These are phyloP conservation scores for Megalurothrips usitatus DNA, from an alignment of 2,888 invertebrate genomes.

Conservation along the genomic window DNA sequence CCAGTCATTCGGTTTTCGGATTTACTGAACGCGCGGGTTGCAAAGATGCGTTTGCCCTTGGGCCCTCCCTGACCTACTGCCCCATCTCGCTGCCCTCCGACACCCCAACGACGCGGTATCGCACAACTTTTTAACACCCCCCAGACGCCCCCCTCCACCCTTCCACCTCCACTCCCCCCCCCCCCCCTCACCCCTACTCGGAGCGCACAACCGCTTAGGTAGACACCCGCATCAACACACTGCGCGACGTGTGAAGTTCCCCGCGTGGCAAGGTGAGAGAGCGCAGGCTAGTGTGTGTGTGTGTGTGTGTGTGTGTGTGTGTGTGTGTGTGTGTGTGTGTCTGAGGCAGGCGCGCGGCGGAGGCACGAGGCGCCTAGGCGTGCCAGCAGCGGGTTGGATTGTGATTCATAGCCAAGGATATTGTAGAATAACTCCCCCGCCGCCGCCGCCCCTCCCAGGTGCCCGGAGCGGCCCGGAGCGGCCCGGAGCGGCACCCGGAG, in stretches of 20 bases:
- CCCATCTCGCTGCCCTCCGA: not conserved
- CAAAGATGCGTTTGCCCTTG: too few relatives aligned
- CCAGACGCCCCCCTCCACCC: not conserved
- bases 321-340: too few relatives aligned
- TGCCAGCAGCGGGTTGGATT: not conserved
- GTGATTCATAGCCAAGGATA: constrained; percentile 11
- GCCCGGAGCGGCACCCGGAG: too few relatives aligned
- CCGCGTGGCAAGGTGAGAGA: too few relatives aligned
- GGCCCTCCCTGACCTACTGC: not conserved
- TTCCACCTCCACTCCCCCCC: not conserved
- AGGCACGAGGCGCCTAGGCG: not conserved
- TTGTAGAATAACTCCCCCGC: not conserved
- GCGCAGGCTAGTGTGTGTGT: too few relatives aligned
- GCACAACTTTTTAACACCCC: not conserved
- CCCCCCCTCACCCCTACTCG: not conserved
- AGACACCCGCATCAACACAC: too few relatives aligned
- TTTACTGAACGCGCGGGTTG: too few relatives aligned
- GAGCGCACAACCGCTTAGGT: too few relatives aligned
- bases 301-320: too few relatives aligned
- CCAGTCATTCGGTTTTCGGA: too few relatives aligned
- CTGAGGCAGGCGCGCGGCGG: not conserved
- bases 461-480: too few relatives aligned
- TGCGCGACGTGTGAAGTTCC: too few relatives aligned
- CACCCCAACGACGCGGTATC: not conserved
- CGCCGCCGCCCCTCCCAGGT: not conserved